These are phyloP conservation scores for Scleropages formosus DNA, from an alignment of 2,797 vertebrate genomes.

Conservation along the genomic window DNA sequence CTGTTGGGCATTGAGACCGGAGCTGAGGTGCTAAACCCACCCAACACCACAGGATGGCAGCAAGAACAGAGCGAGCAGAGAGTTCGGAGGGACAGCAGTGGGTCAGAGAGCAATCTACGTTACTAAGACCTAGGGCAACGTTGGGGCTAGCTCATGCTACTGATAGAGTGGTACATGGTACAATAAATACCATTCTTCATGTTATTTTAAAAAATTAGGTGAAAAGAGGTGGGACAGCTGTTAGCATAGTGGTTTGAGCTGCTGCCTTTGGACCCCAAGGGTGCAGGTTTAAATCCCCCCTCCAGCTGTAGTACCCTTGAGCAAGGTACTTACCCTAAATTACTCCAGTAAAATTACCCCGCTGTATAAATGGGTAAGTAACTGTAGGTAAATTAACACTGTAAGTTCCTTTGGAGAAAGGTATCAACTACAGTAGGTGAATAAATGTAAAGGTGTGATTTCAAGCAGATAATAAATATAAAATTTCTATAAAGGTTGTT, in stretches of 20 bases:
- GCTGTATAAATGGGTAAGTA: too few relatives aligned
- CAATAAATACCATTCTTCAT: neutral
- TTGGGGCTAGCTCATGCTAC: neutral
- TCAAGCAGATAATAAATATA: neutral
- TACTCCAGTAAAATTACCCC: too few relatives aligned
- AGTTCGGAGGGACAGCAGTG: conserved; percentile 49
- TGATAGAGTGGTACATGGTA: neutral
- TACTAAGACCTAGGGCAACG: conserved; percentile 50
- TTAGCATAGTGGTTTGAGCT: too few relatives aligned
- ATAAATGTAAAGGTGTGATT: neutral
- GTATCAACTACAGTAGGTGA: neutral
- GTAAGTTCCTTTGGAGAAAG: too few relatives aligned
- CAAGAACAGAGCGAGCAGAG: conserved; percentile 17
- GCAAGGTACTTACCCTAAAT: too few relatives aligned
- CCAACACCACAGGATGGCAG: conserved; percentile 9
- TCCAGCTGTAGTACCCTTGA: too few relatives aligned
- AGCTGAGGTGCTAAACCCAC: conserved; percentile 37
- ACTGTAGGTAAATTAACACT: too few relatives aligned
- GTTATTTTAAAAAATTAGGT: neutral
- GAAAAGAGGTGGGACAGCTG: too few relatives aligned
- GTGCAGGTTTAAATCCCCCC: too few relatives aligned
- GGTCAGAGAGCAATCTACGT: conserved; percentile 45
- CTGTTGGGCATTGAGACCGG: conserved; percentile 72
- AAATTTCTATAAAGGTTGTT: neutral
- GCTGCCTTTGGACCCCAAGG: too few relatives aligned